Evolutionary conservation across 2,888 invertebrate species (phyloP).

Genomic region (Stomorhina lunata): DNA sequence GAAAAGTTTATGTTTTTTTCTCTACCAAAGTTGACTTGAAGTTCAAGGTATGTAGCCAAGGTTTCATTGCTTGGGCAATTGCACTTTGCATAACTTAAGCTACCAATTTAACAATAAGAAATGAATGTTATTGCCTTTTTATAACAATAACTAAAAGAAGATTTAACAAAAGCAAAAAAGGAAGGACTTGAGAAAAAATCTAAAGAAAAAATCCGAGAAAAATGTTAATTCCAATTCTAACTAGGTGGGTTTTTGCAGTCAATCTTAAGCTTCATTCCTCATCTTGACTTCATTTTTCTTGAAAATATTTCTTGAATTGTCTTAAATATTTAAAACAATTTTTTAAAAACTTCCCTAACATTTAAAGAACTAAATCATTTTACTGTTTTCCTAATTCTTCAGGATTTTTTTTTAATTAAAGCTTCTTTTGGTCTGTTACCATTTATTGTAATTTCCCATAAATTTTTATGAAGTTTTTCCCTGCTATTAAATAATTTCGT

Average conservation of each 20-base stretch:
- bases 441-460: neutral
- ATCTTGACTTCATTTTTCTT: neutral
- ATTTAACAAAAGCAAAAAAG: neutral
- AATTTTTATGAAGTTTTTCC: neutral
- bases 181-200: neutral
- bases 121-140: slow-evolving; percentile 57
- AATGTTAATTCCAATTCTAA: slow-evolving; percentile 45
- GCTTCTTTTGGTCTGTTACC: neutral
- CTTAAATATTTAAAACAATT: too few species aligned
- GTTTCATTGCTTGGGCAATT: slow-evolving; percentile 29
- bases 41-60: slow-evolving; percentile 15
- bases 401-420: slow-evolving; percentile 19
- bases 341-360: too few species aligned
- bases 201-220: neutral
- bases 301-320: too few species aligned
- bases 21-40: neutral
- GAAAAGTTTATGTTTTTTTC: slow-evolving; percentile 11
- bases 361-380: too few species aligned
- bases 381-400: neutral
- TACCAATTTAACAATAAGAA: slow-evolving; percentile 62
- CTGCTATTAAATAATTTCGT: slow-evolving; percentile 7
- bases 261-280: neutral
- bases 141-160: slow-evolving; percentile 39
- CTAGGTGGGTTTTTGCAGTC: slow-evolving; percentile 40
- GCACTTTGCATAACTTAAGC: slow-evolving; percentile 65